phyloP scores from a whole-genome alignment of 2,113 vertebrate species.

The Myocastor coypus region DNA sequence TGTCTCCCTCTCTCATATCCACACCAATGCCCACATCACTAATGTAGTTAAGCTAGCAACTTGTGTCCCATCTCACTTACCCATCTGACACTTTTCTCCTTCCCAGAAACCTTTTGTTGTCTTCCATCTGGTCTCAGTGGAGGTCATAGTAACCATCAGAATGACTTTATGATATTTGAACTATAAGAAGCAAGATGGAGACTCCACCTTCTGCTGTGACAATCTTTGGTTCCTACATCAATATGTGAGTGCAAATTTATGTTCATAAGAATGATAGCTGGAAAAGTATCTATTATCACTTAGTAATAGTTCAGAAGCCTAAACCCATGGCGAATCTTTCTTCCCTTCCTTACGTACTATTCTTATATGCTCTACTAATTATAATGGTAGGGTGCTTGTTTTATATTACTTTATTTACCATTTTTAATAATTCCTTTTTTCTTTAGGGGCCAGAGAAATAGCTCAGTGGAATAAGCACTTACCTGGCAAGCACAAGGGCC shows the following conservation, averaged over 20 bases:
- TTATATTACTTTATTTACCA: neutral
- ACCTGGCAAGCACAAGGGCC: too few relatives aligned
- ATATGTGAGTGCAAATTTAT: neutral
- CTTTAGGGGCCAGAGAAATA: too few relatives aligned
- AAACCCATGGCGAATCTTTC: neutral
- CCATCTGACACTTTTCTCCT: neutral
- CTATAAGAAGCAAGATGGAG: neutral
- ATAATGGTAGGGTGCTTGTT: neutral
- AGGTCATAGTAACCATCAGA: neutral
- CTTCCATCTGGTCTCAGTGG: neutral
- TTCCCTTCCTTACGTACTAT: neutral
- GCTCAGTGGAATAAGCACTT: too few relatives aligned
- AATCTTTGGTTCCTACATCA: conserved; percentile 1
- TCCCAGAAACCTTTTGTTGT: neutral
- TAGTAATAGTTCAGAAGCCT: neutral
- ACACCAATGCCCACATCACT: neutral
- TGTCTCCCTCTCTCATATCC: neutral
- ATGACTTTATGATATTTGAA: conserved; percentile 8
- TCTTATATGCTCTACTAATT: neutral
- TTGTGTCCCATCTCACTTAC: neutral
- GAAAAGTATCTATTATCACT: neutral
- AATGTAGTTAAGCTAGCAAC: neutral
- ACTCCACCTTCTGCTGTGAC: neutral
- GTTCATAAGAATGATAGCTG: neutral
- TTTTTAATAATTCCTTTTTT: neutral